Evolutionary conservation across 2,888 invertebrate genomes (phyloP).

Genomic region (Leucophenga maculata): DNA sequence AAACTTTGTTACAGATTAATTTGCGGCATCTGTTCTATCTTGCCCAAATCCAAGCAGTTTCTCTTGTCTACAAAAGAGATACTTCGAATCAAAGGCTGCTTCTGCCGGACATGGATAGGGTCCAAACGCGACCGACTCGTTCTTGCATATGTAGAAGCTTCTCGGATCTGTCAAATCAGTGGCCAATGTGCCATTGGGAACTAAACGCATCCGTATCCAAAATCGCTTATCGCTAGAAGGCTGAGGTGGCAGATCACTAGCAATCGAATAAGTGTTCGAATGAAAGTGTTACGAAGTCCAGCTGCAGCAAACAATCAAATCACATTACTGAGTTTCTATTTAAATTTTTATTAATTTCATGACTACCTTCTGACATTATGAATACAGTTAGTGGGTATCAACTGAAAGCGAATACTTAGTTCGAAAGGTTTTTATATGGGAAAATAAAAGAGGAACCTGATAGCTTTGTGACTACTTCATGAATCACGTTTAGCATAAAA

Average conservation of each 20-base stretch:
- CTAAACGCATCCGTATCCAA: neutral
- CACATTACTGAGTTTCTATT: neutral
- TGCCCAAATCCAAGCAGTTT: neutral
- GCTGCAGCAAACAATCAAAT: neutral
- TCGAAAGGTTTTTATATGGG: neutral
- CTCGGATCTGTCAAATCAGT: neutral
- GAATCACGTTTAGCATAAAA: too few relatives aligned
- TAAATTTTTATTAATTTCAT: neutral
- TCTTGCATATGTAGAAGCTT: neutral
- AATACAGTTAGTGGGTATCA: neutral
- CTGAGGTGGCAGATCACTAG: neutral
- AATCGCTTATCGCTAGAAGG: neutral
- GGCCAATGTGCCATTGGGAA: neutral
- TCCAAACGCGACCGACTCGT: neutral
- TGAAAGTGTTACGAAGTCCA: neutral
- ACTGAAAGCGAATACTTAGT: neutral
- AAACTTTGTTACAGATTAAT: too few relatives aligned
- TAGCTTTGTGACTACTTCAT: too few relatives aligned
- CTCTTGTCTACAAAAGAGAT: neutral
- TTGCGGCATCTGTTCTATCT: too few relatives aligned
- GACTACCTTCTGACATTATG: neutral
- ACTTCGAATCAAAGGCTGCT: neutral
- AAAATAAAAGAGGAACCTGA: too few relatives aligned
- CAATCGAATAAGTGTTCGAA: neutral
- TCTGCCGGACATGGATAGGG: neutral